These are phyloP conservation scores for Pterobdella sp. DNA, from an alignment of 2,888 invertebrate genomes.

Conservation along the genomic window DNA sequence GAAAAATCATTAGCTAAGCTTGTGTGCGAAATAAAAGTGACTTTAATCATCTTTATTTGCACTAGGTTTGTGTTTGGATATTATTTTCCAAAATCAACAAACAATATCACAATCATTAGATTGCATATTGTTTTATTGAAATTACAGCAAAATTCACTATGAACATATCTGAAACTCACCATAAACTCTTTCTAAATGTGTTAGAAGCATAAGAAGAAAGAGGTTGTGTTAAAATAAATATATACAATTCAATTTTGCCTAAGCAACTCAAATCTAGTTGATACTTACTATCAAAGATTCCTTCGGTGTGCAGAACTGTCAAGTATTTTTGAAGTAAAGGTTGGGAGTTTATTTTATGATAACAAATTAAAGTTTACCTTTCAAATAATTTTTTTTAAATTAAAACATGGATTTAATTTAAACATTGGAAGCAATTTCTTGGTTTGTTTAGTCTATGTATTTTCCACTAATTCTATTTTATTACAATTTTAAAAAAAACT, in stretches of 20 bases:
- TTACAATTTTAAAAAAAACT: too few species aligned
- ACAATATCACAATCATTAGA: background rate
- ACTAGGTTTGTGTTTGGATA: background rate
- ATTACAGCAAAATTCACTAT: too few species aligned
- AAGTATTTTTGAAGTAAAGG: background rate
- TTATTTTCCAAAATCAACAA: background rate
- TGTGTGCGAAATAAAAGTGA: background rate
- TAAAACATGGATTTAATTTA: background rate
- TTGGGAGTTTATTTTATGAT: background rate
- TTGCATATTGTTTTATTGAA: background rate
- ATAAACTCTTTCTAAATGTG: background rate
- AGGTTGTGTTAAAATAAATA: too few species aligned
- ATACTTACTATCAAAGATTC: slow-evolving; percentile 17
- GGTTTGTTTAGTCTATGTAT: too few species aligned
- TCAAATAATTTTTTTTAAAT: background rate
- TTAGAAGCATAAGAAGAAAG: background rate
- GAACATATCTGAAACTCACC: background rate
- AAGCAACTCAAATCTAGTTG: background rate
- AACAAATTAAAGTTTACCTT: background rate
- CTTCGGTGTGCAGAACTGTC: slow-evolving; percentile 13
- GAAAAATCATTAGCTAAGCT: too few species aligned
- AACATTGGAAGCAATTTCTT: too few species aligned
- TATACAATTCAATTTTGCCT: too few species aligned
- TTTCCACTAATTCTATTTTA: too few species aligned
- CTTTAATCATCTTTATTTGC: background rate